Conservation (phyloP, 2,888 invertebrate genomes). For the Oconnorella tubifera region DNA sequence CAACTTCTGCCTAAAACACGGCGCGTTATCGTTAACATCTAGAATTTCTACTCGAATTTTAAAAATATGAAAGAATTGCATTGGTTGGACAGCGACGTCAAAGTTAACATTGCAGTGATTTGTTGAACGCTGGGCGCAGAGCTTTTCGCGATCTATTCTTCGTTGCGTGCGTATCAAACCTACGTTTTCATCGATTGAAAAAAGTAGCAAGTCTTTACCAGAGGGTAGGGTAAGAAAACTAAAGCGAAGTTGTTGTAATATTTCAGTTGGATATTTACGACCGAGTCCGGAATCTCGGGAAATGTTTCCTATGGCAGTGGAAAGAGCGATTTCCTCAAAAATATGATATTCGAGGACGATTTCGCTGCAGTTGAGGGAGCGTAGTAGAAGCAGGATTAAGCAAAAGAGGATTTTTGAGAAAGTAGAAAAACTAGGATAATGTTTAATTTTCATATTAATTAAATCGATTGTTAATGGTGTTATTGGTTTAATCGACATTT, state of each 20-base stretch:
- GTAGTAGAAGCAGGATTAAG: too few species aligned
- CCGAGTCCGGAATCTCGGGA: not conserved
- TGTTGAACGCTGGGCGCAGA: not conserved
- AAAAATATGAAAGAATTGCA: conserved; percentile 21
- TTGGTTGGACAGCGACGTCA: conserved; percentile 3
- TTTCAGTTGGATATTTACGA: not conserved
- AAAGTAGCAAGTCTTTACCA: not conserved
- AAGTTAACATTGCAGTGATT: not conserved
- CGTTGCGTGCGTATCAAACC: not conserved
- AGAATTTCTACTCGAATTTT: conserved; percentile 31
- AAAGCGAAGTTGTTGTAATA: not conserved
- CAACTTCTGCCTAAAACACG: conserved; percentile 24
- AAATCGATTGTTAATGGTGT: too few species aligned
- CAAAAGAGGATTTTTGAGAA: too few species aligned
- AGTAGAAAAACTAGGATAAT: too few species aligned
- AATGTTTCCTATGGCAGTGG: not conserved
- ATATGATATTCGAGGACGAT: conserved; percentile 2
- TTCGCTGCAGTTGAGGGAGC: too few species aligned
- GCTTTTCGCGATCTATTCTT: not conserved
- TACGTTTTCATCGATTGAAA: not conserved
- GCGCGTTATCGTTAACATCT: conserved; percentile 36
- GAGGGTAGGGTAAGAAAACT: conserved; percentile 4
- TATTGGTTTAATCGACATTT: too few species aligned
- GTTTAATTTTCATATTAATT: too few species aligned
- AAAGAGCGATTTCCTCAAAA: not conserved